Evolutionary conservation across 1,140 invertebrate species (phyloP).

Genomic region (Macrostomum lignano): DNA sequence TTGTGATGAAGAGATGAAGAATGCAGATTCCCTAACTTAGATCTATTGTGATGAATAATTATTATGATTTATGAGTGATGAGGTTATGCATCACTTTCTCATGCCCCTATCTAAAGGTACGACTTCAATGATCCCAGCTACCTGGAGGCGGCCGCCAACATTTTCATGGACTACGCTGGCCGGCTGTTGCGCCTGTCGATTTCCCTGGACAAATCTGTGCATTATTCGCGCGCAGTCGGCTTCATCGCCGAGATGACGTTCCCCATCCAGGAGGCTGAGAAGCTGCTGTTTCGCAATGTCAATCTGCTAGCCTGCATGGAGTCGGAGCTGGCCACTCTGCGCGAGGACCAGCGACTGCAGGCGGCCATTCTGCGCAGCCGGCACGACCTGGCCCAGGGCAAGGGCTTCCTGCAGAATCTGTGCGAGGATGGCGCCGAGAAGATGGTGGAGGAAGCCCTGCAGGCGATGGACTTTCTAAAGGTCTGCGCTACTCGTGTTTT

Average conservation of each 20-base stretch:
- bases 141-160: too few relatives aligned
- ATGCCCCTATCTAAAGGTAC: too few relatives aligned
- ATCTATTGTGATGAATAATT: too few relatives aligned
- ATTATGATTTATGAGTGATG: too few relatives aligned
- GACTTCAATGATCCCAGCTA: too few relatives aligned
- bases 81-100: too few relatives aligned
- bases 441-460: too few relatives aligned
- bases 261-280: constrained; percentile 30
- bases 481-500: too few relatives aligned
- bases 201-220: constrained; percentile 38
- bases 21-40: too few relatives aligned
- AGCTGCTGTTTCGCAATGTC: constrained; percentile 1
- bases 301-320: constrained; percentile 19
- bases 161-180: constrained; percentile 33
- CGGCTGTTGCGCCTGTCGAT: constrained; percentile 45
- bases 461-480: too few relatives aligned
- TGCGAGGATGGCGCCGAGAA: too few relatives aligned
- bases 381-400: constrained; percentile 39
- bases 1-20: too few relatives aligned
- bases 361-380: constrained; percentile 34
- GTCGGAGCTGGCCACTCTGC: constrained; percentile 36
- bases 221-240: constrained; percentile 34
- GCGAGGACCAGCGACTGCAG: constrained; percentile 36
- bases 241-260: constrained; percentile 43
- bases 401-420: constrained; percentile 29